A percentile compares a stretch with the other conserved stretches of the same genome.
phyloP scores from a whole-genome alignment of 2,797 vertebrate species.

The Bovichtus variegatus region DNA sequence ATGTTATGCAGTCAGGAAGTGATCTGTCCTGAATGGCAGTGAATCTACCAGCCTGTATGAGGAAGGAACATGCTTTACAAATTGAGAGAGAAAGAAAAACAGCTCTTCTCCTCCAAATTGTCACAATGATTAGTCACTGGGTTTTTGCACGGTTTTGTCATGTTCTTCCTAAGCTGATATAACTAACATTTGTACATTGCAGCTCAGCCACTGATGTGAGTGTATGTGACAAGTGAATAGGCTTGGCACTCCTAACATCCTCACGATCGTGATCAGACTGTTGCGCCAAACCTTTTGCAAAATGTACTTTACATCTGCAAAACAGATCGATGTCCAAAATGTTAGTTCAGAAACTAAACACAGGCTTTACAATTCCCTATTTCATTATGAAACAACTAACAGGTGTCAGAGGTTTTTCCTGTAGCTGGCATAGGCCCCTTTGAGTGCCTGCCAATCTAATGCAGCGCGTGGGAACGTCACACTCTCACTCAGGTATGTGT shows the following conservation, averaged over 20 bases:
- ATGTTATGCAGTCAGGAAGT: conserved; percentile 21
- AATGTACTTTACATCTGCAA: background rate
- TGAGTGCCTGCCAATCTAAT: background rate
- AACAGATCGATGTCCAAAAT: conserved; percentile 5
- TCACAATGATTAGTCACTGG: background rate
- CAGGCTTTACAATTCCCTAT: background rate
- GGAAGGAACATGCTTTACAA: background rate
- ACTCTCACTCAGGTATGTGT: conserved; percentile 49
- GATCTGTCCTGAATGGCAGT: conserved; percentile 36
- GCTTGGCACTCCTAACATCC: background rate
- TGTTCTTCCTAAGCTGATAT: background rate
- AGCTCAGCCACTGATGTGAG: conserved; percentile 7
- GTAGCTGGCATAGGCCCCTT: conserved; percentile 1
- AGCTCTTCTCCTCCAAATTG: background rate
- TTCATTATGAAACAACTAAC: background rate
- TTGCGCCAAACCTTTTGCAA: background rate
- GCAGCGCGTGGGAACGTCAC: conserved; percentile 38
- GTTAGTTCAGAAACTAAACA: background rate
- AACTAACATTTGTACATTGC: conserved; percentile 18
- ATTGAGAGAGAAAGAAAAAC: background rate
- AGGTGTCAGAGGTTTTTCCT: background rate
- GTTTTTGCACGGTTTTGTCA: background rate
- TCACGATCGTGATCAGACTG: background rate
- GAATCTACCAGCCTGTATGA: background rate
- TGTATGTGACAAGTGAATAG: background rate